Conservation (phyloP, 2,888 invertebrate species). For the Epinotia bilunana region DNA sequence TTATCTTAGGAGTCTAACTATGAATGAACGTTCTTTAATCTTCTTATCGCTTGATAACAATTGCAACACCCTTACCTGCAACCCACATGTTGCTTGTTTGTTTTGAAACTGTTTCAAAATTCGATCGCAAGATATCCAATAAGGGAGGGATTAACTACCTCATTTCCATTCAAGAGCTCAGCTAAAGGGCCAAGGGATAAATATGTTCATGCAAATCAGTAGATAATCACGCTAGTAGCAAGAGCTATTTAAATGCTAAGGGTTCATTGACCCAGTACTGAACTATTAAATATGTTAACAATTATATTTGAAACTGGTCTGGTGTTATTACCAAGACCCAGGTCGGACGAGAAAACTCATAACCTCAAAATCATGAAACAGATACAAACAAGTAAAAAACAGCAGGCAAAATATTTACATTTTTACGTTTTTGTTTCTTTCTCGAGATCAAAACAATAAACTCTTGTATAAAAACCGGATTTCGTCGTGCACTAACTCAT, state of each 20-base stretch:
- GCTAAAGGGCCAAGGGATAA: constrained; percentile 17
- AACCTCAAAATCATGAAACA: constrained; percentile 27
- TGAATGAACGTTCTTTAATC: constrained; percentile 10
- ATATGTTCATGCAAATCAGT: constrained; percentile 30
- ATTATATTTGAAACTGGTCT: constrained; percentile 30
- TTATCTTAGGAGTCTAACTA: neutral
- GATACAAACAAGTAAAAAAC: constrained; percentile 21
- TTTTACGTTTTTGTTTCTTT: constrained; percentile 5
- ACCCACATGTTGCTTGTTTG: constrained; percentile 41
- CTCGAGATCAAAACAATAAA: constrained; percentile 9
- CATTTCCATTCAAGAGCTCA: constrained; percentile 34
- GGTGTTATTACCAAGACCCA: constrained; percentile 12
- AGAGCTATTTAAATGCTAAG: constrained; percentile 34
- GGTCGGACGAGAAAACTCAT: constrained; percentile 8
- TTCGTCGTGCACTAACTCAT: neutral
- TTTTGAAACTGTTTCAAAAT: constrained; percentile 40
- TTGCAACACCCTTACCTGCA: constrained; percentile 38
- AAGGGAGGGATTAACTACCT: constrained; percentile 36
- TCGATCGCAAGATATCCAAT: constrained; percentile 32
- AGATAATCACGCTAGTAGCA: constrained; percentile 36
- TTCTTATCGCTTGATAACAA: constrained; percentile 31
- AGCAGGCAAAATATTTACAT: constrained; percentile 17
- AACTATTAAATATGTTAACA: constrained; percentile 23
- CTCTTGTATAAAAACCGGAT: constrained; percentile 12
- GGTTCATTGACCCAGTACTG: constrained; percentile 30